Conservation (phyloP, 2,113 vertebrate species). For the Bucco capensis region DNA sequence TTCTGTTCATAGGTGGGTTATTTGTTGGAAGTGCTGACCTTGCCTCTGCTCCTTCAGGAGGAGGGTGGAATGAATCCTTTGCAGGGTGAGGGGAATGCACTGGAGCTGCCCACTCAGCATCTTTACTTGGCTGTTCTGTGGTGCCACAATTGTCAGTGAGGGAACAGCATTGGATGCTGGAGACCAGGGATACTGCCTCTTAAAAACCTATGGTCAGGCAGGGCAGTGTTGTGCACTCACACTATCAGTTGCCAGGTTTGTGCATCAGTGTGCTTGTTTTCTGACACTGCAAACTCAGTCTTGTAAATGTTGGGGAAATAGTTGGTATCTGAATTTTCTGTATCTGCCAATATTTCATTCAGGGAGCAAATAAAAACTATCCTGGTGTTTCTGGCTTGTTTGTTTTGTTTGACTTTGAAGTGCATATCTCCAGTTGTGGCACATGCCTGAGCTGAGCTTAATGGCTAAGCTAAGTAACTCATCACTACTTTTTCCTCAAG, state of each 20-base stretch:
- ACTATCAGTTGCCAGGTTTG: constrained; percentile 11
- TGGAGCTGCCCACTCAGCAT: constrained; percentile 37
- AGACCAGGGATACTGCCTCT: constrained; percentile 17
- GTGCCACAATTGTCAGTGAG: constrained; percentile 31
- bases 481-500: background rate
- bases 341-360: constrained; percentile 65
- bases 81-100: background rate
- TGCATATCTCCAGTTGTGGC: background rate
- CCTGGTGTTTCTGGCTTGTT: constrained; percentile 19
- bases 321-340: constrained; percentile 35
- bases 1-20: background rate
- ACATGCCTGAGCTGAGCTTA: background rate
- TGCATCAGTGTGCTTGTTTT: constrained; percentile 22
- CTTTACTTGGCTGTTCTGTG: background rate
- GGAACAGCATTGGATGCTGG: background rate
- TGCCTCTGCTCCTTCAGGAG: constrained; percentile 57
- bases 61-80: background rate
- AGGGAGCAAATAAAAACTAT: constrained; percentile 67
- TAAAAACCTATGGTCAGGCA: background rate
- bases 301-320: constrained; percentile 55
- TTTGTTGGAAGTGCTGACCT: constrained; percentile 20
- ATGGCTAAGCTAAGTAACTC: background rate
- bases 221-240: constrained; percentile 10
- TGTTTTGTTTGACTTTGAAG: background rate
- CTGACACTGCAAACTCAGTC: constrained; percentile 42